Conservation (phyloP, 2,888 invertebrate genomes). For the Hemicrepidius hirtus region DNA sequence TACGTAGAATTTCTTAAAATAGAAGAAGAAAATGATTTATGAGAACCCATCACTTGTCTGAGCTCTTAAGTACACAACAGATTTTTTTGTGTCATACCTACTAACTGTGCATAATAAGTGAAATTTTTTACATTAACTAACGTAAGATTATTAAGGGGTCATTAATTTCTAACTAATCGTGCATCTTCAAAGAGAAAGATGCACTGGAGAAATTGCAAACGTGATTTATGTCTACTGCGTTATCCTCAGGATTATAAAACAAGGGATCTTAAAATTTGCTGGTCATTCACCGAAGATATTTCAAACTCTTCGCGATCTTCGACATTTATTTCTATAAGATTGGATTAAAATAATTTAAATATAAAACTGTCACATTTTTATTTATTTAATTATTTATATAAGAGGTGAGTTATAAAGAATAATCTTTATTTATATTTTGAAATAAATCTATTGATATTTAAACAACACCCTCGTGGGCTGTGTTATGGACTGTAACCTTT, state of each 20-base stretch:
- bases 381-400: neutral
- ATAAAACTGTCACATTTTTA: neutral
- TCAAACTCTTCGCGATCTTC: neutral
- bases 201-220: slow-evolving; percentile 4
- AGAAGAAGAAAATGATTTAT: neutral
- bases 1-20: no score
- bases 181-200: slow-evolving; percentile 7
- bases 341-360: no score
- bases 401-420: neutral
- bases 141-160: neutral
- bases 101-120: neutral
- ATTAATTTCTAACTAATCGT: neutral
- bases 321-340: no score
- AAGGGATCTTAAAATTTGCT: neutral
- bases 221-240: slow-evolving; percentile 4
- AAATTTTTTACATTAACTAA: neutral
- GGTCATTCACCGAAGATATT: slow-evolving; percentile 1
- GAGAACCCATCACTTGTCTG: neutral
- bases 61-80: neutral
- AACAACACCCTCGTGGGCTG: neutral
- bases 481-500: neutral
- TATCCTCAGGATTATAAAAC: neutral
- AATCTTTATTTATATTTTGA: neutral
- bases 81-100: no score
- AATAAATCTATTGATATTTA: neutral